Conservation (phyloP, 2,113 vertebrate genomes). For the Vireo altiloquus region DNA sequence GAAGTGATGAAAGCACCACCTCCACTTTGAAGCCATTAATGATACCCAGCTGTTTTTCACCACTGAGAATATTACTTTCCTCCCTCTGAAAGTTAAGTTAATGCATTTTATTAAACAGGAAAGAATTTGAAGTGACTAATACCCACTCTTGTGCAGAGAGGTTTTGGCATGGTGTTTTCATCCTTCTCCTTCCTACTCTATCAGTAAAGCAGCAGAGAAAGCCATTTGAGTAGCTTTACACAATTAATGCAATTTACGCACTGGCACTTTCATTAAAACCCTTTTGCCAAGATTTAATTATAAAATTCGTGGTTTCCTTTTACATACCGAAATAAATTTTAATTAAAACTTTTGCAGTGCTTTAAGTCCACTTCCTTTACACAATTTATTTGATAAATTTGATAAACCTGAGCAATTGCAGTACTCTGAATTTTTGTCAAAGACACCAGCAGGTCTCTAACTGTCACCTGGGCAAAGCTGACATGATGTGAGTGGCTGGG, state of each 20-base stretch:
- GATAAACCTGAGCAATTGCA: background rate
- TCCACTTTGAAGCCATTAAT: background rate
- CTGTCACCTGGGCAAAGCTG: background rate
- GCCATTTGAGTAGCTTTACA: background rate
- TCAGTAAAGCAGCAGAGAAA: background rate
- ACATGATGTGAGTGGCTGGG: background rate
- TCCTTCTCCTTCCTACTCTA: background rate
- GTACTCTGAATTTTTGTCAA: background rate
- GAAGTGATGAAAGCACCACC: background rate
- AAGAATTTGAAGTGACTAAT: conserved; percentile 29
- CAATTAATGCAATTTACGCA: background rate
- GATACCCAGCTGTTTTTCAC: conserved; percentile 4
- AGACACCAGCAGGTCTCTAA: background rate
- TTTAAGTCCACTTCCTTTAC: background rate
- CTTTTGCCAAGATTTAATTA: conserved; percentile 43
- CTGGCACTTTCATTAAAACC: conserved; percentile 9
- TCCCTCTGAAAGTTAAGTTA: conserved; percentile 13
- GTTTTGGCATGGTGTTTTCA: background rate
- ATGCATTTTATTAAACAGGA: conserved; percentile 40
- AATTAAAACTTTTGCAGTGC: conserved; percentile 11
- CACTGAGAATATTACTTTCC: conserved; percentile 1
- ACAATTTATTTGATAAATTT: background rate
- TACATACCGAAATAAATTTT: background rate
- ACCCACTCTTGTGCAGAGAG: background rate
- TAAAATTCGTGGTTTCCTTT: background rate